Conservation (phyloP, 2,797 vertebrate genomes). For the Fistularia tabacaria region DNA sequence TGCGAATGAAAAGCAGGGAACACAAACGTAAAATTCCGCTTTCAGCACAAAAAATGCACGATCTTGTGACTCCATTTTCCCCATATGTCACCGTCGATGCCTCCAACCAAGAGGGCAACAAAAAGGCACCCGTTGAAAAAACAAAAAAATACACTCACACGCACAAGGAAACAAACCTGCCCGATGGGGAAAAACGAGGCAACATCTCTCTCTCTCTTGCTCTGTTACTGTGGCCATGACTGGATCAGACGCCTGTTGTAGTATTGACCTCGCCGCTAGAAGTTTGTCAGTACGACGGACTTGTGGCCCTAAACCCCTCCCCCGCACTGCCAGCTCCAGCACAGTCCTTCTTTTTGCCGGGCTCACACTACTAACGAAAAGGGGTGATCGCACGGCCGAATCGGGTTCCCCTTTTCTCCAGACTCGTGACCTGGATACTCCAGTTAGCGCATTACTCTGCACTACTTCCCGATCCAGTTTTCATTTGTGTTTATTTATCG, state of each 20-base stretch:
- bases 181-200: no score
- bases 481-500: no score
- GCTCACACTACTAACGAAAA: constrained; percentile 22
- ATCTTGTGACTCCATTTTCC: no score
- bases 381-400: no score
- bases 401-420: constrained; percentile 26
- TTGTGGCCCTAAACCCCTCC: constrained; percentile 41
- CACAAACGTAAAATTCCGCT: no score
- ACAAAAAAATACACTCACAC: no score
- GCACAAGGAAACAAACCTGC: no score
- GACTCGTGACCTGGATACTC: constrained; percentile 33
- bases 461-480: no score
- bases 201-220: constrained; percentile 8
- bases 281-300: constrained; percentile 34
- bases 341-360: constrained; percentile 42
- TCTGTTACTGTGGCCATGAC: constrained; percentile 55
- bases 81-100: no score
- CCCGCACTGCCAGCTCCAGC: constrained; percentile 64
- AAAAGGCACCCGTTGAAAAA: constrained; percentile 14
- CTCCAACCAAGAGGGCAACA: constrained; percentile 7
- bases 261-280: constrained; percentile 49
- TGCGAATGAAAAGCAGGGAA: no score
- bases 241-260: constrained; percentile 63
- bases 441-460: no score
- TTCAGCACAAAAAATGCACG: no score